Evolutionary conservation across 2,113 vertebrate species (phyloP).

Genomic region (Anarrhichthys ocellatus): DNA sequence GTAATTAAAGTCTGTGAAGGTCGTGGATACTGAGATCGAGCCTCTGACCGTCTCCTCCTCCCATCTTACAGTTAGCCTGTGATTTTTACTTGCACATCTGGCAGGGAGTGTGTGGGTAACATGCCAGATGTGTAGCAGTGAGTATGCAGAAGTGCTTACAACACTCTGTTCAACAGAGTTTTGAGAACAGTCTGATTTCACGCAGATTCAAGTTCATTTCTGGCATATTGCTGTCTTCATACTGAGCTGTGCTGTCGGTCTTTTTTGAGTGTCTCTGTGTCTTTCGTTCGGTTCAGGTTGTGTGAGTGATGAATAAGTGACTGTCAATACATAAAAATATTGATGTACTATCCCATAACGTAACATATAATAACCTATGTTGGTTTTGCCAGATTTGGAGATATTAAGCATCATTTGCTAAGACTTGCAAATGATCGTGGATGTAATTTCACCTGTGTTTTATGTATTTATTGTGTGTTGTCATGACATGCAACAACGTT

Average conservation of each 20-base stretch:
- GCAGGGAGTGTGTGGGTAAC: not conserved
- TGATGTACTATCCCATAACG: too few relatives aligned
- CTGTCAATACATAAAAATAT: too few relatives aligned
- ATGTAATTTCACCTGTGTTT: not conserved
- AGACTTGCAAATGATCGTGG: not conserved
- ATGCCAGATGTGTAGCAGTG: conserved; percentile 25
- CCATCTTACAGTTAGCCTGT: not conserved
- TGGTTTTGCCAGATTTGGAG: not conserved
- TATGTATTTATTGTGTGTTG: not conserved
- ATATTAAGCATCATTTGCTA: not conserved
- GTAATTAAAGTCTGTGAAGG: conserved; percentile 39
- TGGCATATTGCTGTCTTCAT: not conserved
- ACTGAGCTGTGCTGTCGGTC: not conserved
- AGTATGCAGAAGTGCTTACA: not conserved
- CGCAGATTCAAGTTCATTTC: not conserved
- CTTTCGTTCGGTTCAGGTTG: not conserved
- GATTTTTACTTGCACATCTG: conserved; percentile 31
- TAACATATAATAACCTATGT: not conserved
- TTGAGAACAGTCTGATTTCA: conserved; percentile 7
- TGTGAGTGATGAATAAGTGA: not conserved
- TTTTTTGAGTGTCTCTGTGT: not conserved
- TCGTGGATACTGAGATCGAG: not conserved
- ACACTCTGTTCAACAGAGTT: conserved; percentile 9
- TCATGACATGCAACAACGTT: not conserved
- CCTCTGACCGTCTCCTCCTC: not conserved